Conservation (phyloP, 2,113 vertebrate genomes). For the Bos javanicus region DNA sequence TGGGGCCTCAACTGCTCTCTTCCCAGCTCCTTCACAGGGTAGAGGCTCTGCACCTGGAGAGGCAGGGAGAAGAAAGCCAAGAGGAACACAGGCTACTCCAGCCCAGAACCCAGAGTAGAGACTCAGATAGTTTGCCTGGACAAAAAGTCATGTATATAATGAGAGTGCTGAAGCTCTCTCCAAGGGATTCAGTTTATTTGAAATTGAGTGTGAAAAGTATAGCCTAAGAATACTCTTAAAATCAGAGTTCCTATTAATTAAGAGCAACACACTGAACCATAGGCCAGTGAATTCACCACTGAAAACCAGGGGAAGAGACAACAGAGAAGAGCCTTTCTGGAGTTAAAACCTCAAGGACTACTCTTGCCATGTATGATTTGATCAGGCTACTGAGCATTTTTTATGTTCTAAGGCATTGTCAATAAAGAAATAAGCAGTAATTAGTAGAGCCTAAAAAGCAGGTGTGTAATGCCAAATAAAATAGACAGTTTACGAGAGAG, state of each 20-base stretch:
- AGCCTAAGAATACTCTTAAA: background rate
- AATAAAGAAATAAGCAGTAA: background rate
- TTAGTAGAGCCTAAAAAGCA: background rate
- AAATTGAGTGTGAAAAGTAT: background rate
- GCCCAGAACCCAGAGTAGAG: background rate
- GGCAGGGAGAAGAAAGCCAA: no score
- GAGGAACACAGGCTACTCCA: background rate
- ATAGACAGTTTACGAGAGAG: background rate
- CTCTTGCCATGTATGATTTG: background rate
- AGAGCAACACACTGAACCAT: background rate
- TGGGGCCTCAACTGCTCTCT: background rate
- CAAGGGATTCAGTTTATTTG: background rate
- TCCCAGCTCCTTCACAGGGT: background rate
- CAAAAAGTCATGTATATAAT: background rate
- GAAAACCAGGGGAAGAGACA: background rate
- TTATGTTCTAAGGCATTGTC: background rate
- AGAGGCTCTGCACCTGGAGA: background rate
- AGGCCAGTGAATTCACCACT: background rate
- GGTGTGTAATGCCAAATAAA: background rate
- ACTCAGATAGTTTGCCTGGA: background rate
- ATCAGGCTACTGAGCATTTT: background rate
- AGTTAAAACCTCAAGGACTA: background rate
- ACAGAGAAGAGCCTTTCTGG: background rate
- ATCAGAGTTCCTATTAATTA: background rate
- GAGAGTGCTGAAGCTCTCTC: background rate